These are phyloP conservation scores for Tonatia bakeri DNA, from an alignment of 2,113 vertebrate species.

Conservation along the genomic window DNA sequence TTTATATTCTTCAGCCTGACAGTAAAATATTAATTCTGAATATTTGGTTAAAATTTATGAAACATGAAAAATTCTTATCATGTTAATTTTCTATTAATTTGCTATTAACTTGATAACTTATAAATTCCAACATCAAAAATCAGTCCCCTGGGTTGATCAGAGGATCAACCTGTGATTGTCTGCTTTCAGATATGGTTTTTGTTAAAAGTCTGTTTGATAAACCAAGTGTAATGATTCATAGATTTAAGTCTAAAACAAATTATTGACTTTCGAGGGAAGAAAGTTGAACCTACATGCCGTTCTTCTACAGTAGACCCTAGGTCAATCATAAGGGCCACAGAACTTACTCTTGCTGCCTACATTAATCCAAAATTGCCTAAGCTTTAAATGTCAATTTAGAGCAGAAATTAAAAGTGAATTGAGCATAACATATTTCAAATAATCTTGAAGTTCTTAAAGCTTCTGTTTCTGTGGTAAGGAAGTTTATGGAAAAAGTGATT, in stretches of 20 bases:
- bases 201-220: slow-evolving; percentile 1
- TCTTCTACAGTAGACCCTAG: not conserved
- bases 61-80: not conserved
- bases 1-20: not conserved
- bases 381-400: not conserved
- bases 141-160: not conserved
- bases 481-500: not conserved
- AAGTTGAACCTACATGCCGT: not conserved
- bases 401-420: not conserved
- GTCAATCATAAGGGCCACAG: not conserved
- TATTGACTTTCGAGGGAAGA: not conserved
- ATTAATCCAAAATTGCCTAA: not conserved
- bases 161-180: not conserved
- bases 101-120: not conserved
- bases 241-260: not conserved
- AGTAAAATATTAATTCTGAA: not conserved
- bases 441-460: not conserved
- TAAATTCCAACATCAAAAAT: not conserved
- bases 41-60: not conserved
- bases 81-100: not conserved
- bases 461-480: not conserved
- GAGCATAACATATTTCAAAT: not conserved
- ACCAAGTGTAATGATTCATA: not conserved
- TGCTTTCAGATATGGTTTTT: not conserved
- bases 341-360: not conserved